Evolutionary conservation across 1,140 invertebrate species (phyloP).

Genomic region (Ridgeia piscesae): DNA sequence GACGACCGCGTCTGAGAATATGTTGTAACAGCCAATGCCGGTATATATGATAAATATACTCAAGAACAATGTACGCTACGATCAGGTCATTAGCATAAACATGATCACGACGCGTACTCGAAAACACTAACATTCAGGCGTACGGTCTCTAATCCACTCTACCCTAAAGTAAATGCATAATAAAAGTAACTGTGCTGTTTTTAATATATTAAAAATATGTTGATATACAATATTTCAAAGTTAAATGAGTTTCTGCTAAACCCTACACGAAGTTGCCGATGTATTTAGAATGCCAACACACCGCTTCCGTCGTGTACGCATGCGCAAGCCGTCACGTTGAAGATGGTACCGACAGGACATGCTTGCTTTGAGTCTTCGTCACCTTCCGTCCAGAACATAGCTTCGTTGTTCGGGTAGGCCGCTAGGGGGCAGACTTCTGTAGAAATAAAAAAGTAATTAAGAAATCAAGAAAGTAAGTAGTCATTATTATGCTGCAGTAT

Average conservation of each 20-base stretch:
- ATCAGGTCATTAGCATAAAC: neutral
- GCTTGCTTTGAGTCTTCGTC: neutral
- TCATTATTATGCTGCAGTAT: too few relatives aligned
- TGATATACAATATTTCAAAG: neutral
- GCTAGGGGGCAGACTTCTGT: neutral
- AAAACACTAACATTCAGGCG: neutral
- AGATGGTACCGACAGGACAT: neutral
- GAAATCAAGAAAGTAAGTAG: too few relatives aligned
- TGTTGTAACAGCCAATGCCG: neutral
- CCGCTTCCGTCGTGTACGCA: neutral
- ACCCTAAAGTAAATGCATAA: neutral
- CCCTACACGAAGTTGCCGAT: neutral
- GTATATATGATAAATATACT: neutral
- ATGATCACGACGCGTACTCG: neutral
- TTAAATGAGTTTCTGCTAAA: neutral
- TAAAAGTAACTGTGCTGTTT: neutral
- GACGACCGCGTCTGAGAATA: neutral
- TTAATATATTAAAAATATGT: neutral
- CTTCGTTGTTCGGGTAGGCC: neutral
- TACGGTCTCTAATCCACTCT: neutral
- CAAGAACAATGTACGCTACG: neutral
- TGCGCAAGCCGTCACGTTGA: neutral
- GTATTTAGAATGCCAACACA: neutral
- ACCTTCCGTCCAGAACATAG: neutral
- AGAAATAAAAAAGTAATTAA: neutral